Percentiles rank a stretch among this genome's conserved stretches.
These are phyloP conservation scores for Xiphorhynchus erythropygius DNA, from an alignment of 2,797 vertebrate species.

Conservation along the genomic window DNA sequence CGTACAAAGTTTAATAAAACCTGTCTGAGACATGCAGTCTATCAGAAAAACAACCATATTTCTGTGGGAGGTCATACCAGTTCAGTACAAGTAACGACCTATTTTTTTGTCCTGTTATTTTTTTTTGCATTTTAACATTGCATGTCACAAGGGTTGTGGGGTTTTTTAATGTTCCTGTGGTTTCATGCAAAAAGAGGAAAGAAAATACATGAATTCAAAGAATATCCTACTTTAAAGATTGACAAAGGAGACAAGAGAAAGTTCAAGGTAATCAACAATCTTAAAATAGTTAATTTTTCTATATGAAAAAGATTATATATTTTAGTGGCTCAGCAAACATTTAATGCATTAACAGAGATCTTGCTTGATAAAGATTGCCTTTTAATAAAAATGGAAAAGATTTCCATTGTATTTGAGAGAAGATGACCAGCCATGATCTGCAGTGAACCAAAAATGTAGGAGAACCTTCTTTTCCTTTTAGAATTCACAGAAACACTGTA, in stretches of 20 bases:
- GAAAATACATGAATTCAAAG: neutral
- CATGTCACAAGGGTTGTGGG: fast-evolving
- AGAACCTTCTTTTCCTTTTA: neutral
- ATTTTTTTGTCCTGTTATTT: neutral
- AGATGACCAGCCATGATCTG: neutral
- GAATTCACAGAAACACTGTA: neutral
- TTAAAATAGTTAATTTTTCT: neutral
- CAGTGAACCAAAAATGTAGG: neutral
- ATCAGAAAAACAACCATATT: neutral
- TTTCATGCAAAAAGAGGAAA: neutral
- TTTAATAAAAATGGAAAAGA: neutral
- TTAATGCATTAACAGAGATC: neutral
- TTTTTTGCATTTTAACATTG: neutral
- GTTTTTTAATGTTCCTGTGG: neutral
- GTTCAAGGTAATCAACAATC: neutral
- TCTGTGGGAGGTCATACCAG: neutral
- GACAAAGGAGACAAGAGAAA: neutral
- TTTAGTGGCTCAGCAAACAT: neutral
- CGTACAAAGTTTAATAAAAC: neutral
- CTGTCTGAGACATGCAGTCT: neutral
- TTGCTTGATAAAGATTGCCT: neutral
- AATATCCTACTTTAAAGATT: neutral
- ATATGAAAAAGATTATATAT: neutral
- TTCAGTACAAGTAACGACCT: neutral
- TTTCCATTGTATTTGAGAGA: neutral